These are phyloP conservation scores for Lucilia sericata DNA, from an alignment of 1,140 invertebrate genomes.

Conservation along the genomic window DNA sequence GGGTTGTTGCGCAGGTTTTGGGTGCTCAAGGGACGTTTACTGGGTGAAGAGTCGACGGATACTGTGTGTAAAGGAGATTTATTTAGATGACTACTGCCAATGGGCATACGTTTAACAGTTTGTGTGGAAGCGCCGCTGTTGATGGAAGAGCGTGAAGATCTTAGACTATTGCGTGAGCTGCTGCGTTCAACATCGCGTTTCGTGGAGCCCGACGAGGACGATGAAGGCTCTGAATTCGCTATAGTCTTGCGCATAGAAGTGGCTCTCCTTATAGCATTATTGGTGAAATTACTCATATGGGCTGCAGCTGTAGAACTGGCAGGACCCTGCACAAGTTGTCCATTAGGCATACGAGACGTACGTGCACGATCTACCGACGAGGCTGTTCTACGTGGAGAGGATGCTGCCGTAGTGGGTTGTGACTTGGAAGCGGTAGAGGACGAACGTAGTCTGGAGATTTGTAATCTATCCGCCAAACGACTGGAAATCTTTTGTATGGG, in stretches of 20 bases:
- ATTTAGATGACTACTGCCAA: constrained; percentile 37
- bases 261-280: constrained; percentile 55
- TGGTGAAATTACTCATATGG: constrained; percentile 42
- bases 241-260: constrained; percentile 64
- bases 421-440: constrained; percentile 35
- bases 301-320: constrained; percentile 50
- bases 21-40: constrained; percentile 59
- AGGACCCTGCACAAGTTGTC: constrained; percentile 43
- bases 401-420: constrained; percentile 37
- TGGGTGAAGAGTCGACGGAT: constrained; percentile 63
- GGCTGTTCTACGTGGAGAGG: constrained; percentile 49
- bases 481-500: constrained; percentile 55
- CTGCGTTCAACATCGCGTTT: constrained; percentile 72
- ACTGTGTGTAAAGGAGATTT: constrained; percentile 58
- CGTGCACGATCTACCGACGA: constrained; percentile 53
- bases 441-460: constrained; percentile 55
- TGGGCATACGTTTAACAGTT: constrained; percentile 76
- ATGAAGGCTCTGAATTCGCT: constrained; percentile 45
- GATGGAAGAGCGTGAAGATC: constrained; percentile 84
- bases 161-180: constrained; percentile 78
- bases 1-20: constrained; percentile 54
- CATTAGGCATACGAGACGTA: constrained; percentile 53
- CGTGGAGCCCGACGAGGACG: constrained; percentile 4
- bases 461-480: constrained; percentile 60
- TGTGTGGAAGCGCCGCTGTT: constrained; percentile 85